Conservation (phyloP, 1,140 invertebrate species). For the Acromyrmex echinatior region DNA sequence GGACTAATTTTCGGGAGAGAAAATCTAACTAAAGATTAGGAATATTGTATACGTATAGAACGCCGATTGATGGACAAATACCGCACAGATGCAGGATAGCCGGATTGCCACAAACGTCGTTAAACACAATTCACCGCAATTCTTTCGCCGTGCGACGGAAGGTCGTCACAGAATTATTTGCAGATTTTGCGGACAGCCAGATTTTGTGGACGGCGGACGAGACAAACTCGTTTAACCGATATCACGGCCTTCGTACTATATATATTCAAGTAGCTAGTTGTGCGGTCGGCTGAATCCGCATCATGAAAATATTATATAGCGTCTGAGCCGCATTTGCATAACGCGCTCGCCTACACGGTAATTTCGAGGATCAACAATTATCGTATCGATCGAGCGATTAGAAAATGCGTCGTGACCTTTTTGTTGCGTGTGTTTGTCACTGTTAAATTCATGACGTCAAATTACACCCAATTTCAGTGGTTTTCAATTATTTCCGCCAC, state of each 20-base stretch:
- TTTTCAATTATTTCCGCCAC: too few species aligned
- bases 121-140: conserved; percentile 30
- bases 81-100: background rate
- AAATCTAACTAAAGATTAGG: background rate
- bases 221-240: conserved; percentile 42
- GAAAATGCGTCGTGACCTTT: conserved; percentile 51
- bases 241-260: background rate
- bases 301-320: conserved; percentile 50
- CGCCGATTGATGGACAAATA: background rate
- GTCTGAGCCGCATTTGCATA: conserved; percentile 67
- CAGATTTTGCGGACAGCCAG: conserved; percentile 22
- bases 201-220: conserved; percentile 9
- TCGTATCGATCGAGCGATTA: conserved; percentile 55
- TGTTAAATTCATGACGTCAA: too few species aligned
- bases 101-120: background rate
- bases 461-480: too few species aligned
- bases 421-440: background rate
- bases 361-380: conserved; percentile 57
- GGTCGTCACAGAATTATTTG: conserved; percentile 14
- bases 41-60: background rate
- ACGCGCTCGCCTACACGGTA: conserved; percentile 46
- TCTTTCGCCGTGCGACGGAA: conserved; percentile 1
- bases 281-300: conserved; percentile 26
- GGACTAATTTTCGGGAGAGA: background rate
- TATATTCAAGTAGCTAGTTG: conserved; percentile 7